These are phyloP conservation scores for Dendrocopos noguchii DNA, from an alignment of 2,113 vertebrate species.

Conservation along the genomic window DNA sequence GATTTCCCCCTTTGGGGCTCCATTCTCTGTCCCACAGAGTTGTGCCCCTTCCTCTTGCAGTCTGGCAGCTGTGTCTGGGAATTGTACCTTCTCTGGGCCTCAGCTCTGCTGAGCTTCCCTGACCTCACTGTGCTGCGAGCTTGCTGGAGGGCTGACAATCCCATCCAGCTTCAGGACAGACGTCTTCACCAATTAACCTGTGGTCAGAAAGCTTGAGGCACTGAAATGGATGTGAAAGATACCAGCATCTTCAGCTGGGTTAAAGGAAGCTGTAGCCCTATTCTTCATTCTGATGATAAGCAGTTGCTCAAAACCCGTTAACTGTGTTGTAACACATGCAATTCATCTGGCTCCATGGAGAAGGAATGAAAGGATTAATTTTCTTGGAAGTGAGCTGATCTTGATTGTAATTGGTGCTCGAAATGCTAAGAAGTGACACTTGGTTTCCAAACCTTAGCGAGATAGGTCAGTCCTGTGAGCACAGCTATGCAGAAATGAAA, in stretches of 20 bases:
- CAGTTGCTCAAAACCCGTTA: background rate
- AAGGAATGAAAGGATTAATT: background rate
- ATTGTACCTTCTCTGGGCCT: background rate
- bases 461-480: background rate
- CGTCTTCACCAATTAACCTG: background rate
- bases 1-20: background rate
- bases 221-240: background rate
- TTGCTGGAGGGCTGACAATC: background rate
- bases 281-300: background rate
- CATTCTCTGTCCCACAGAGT: background rate
- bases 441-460: background rate
- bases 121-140: background rate
- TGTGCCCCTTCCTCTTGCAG: background rate
- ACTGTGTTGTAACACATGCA: background rate
- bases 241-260: background rate
- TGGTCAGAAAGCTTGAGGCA: background rate
- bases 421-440: constrained; percentile 6
- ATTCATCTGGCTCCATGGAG: background rate
- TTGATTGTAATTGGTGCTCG: constrained; percentile 11
- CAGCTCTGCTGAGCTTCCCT: background rate
- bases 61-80: background rate
- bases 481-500: constrained; percentile 51
- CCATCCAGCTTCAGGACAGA: background rate
- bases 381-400: constrained; percentile 30
- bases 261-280: background rate